These are phyloP conservation scores for Panthera uncia DNA, from an alignment of 2,113 vertebrate genomes.

Conservation along the genomic window DNA sequence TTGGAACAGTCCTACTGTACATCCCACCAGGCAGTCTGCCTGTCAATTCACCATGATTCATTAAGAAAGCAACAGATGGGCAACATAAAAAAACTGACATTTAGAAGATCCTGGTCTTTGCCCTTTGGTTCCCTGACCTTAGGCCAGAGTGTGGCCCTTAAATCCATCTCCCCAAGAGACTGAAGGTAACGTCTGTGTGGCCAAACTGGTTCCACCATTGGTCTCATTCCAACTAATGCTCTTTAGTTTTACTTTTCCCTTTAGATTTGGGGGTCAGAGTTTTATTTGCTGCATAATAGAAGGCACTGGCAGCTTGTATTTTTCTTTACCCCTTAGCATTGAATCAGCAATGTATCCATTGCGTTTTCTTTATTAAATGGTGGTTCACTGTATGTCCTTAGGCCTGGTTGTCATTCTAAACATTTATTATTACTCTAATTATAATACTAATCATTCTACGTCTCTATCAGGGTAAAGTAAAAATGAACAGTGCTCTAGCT, in stretches of 20 bases:
- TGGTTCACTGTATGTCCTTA: constrained; percentile 31
- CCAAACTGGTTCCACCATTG: constrained; percentile 56
- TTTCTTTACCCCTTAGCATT: constrained; percentile 62
- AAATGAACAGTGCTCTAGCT: constrained; percentile 14
- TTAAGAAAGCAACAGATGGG: constrained; percentile 30
- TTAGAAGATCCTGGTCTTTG: constrained; percentile 54
- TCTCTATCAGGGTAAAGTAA: constrained; percentile 49
- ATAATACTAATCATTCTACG: background rate
- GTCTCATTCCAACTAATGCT: constrained; percentile 73
- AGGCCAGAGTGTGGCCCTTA: constrained; percentile 47
- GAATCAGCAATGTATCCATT: constrained; percentile 49
- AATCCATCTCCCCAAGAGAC: constrained; percentile 54
- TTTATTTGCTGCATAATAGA: constrained; percentile 68
- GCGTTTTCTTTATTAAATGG: constrained; percentile 57
- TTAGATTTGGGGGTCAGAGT: constrained; percentile 66
- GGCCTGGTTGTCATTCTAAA: constrained; percentile 51
- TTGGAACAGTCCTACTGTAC: background rate
- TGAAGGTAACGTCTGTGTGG: constrained; percentile 62
- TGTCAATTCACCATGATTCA: constrained; percentile 32
- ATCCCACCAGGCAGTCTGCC: background rate
- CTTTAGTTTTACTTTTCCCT: constrained; percentile 77
- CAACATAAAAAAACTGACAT: constrained; percentile 49
- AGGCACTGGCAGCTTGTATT: constrained; percentile 63
- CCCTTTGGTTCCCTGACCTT: constrained; percentile 54
- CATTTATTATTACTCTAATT: constrained; percentile 54